Base-by-base conservation (phyloP, 2,888 invertebrate genomes). In the Keiferia lycopersicella region DNA sequence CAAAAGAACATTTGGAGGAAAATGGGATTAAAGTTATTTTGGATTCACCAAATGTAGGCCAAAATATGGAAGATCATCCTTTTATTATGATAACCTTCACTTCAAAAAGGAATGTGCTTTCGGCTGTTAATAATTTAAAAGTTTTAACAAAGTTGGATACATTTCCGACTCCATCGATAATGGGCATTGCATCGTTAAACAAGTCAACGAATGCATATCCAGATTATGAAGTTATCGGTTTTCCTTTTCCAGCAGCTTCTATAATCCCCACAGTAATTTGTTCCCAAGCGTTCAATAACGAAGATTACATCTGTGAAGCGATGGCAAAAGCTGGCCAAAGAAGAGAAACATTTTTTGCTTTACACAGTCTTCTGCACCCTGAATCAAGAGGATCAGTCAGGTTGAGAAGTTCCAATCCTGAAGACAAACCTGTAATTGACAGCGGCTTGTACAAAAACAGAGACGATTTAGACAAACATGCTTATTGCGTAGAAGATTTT, bases 1-100 rank as follows among this genome's bases (percentile, higher is more conserved):
- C 83, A 0, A 74, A 71, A 56, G 65, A 77, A 0, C 76, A 86
- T 69, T 75, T 87, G 20, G 30, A 73, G 48, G 71, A 79, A 65
- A 67, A 78, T 30, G 69, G 70, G 12, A 81, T 85, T 30, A 38
- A 75, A 51, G 67, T 80, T 0, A 16, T 78, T 11, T 34, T 77
- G 2, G 66, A 85, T 68, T 78, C 74, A 1, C 78, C 79, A 16
- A 72, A 75, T 6, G 83, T 87, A 0, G 87, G 87, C 0, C 65
- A 72, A 58, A 83, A 86, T 65, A 69, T 86, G 41, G 81, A 82
- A 69, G 83, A 87, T 63, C 87, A 87, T 51, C 61, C 77, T 2
- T 7, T 81, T n/a, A 69, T 48, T 48, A 7, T 14, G 14, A 48
- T 86, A 0, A 10, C 72, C 3, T 20, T 86, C 38, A 69, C 74